Evolutionary conservation across 2,113 vertebrate genomes (phyloP), one percentile per base, ranked within the genome.

Genomic region (Dasyprocta punctata): DNA sequence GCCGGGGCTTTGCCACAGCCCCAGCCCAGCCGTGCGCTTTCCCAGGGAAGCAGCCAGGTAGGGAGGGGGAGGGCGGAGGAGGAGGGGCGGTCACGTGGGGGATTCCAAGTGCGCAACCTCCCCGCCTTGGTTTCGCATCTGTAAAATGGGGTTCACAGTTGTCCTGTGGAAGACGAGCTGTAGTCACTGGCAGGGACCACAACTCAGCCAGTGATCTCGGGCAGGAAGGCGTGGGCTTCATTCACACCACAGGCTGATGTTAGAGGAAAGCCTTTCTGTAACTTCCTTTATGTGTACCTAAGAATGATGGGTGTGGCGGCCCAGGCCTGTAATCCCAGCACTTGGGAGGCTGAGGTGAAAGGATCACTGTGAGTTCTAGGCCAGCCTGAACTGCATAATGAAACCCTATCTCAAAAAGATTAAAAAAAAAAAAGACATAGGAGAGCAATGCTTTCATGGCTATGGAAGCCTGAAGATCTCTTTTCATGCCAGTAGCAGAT

Each of bases 401-500:
- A 69, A 69, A 65, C 33, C 33, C 33, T 69, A 36, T n/a, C 33
- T 69, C 33, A 69, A 67, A 67, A 67, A 65, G 30, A 65, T 14
- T 2, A 63, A 30, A 63, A 30, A 30, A 30, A 10, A 44, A 77
- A 67, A 19, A 26, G 19, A 81, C 7, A 7, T 5, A 5, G 41
- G 8, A 28, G 17, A 71, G 16, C 20, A 20, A 52, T 52, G 36
- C 26, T 60, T 30, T 7, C 58, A 0, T 13, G 61, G 54, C 24
- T 12, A 1, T 19, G 13, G 69, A 73, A 61, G 73, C 65, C 65
- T 63, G 0, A 49, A 54, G 56, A 73, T n/a, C 69, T 41, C 77
- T 16, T 65, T 58, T 3, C 7, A 0, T 1, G 0, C 44, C 58
- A 26, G 30, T 17, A 22, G 11, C 11, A 28, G 54, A 3, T 5